A percentile compares a stretch with the other conserved stretches of the same genome.
Evolutionary conservation across 2,888 invertebrate species (phyloP).

Genomic region (Drosophila histrio): DNA sequence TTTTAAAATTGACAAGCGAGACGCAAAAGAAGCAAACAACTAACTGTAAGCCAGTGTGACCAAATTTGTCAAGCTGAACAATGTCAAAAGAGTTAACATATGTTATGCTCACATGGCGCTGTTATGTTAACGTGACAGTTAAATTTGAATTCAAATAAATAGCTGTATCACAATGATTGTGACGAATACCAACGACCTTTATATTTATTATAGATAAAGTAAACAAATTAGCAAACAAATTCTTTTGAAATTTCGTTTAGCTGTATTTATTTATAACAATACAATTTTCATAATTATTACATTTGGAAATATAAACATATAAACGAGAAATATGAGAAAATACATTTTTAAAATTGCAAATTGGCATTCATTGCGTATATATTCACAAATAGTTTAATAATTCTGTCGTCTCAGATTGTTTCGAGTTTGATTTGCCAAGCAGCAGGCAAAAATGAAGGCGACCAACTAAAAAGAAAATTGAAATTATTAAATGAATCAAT

Average conservation of each 20-base stretch:
- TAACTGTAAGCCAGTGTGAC: slow-evolving; percentile 31
- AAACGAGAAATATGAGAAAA: slow-evolving; percentile 4
- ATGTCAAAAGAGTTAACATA: neutral
- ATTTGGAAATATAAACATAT: neutral
- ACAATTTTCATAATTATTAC: neutral
- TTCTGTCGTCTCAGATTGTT: slow-evolving; percentile 90
- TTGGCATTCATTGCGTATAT: neutral
- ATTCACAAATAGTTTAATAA: slow-evolving; percentile 83
- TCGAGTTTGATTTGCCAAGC: slow-evolving; percentile 93
- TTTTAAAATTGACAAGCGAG: slow-evolving; percentile 22
- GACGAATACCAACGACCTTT: too few relatives aligned
- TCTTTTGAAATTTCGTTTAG: neutral
- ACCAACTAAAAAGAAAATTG: slow-evolving; percentile 85
- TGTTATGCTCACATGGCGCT: neutral
- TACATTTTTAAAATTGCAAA: slow-evolving; percentile 7
- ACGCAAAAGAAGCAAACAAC: neutral
- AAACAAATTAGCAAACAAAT: neutral
- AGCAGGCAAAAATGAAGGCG: slow-evolving; percentile 93
- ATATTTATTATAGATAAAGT: neutral
- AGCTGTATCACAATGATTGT: neutral
- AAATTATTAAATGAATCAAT: neutral
- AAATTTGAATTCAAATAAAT: neutral
- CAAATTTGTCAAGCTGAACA: neutral
- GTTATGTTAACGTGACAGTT: neutral
- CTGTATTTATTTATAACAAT: neutral